These are phyloP conservation scores for Phylloscopus collybita DNA, from an alignment of 2,797 vertebrate species.

Conservation along the genomic window DNA sequence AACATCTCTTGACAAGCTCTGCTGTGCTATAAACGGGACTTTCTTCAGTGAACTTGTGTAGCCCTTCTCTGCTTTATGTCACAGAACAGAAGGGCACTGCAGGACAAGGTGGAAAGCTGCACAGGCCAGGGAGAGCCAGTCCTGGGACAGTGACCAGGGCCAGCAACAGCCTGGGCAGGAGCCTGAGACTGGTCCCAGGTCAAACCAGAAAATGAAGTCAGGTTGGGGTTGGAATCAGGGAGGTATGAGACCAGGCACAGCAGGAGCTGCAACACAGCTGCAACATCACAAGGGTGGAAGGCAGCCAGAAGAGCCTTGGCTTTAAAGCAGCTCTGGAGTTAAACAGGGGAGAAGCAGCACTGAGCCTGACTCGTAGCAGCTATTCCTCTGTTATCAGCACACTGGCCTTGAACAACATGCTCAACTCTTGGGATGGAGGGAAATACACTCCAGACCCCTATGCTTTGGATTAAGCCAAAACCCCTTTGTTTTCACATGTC, in stretches of 20 bases:
- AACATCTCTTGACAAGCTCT: not conserved
- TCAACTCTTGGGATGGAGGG: not conserved
- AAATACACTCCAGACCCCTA: not conserved
- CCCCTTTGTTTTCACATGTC: not conserved
- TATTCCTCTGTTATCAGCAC: not conserved
- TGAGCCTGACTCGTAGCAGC: not conserved
- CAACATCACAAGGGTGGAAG: not conserved
- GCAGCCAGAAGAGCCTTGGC: not conserved
- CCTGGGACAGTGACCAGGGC: not conserved
- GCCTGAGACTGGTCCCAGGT: not conserved
- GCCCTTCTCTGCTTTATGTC: not conserved
- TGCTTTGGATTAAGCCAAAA: not conserved
- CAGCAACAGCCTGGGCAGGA: not conserved
- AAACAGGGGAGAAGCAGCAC: not conserved
- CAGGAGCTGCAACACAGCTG: not conserved
- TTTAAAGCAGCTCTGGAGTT: not conserved
- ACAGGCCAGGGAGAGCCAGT: not conserved
- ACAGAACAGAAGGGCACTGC: rapidly evolving
- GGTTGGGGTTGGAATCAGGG: not conserved
- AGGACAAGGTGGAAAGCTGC: not conserved
- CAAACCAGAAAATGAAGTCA: not conserved
- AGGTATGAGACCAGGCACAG: not conserved
- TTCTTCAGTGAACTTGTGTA: not conserved
- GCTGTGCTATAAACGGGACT: not conserved
- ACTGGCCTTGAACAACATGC: not conserved